phyloP scores from a whole-genome alignment of 2,888 invertebrate species.

The Drosophila rubida region DNA sequence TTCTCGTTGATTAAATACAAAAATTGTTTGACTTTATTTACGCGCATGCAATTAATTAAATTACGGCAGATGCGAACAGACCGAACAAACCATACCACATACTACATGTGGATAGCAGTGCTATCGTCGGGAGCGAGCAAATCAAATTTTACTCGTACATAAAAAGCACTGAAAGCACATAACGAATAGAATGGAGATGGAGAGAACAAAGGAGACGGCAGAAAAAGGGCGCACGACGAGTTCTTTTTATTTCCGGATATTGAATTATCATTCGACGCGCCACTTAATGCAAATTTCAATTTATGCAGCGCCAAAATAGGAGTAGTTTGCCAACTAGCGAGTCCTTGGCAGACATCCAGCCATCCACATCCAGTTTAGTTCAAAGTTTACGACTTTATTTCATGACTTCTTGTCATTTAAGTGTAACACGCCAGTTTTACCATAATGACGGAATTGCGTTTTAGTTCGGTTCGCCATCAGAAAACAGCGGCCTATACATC shows the following conservation, averaged over 20 bases:
- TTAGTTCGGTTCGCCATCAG: slow-evolving; percentile 32
- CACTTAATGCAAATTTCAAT: slow-evolving; percentile 71
- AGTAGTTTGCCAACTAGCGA: slow-evolving; percentile 20
- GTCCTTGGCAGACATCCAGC: slow-evolving; percentile 38
- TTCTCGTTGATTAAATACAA: slow-evolving; percentile 73
- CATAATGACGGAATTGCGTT: slow-evolving; percentile 75
- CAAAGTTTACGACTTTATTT: slow-evolving; percentile 72
- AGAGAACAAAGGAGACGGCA: slow-evolving; percentile 6
- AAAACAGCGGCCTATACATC: slow-evolving; percentile 47
- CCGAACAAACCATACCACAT: too few species aligned
- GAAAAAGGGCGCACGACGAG: not conserved
- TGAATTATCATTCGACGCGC: slow-evolving; percentile 67
- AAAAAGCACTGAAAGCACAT: slow-evolving; percentile 22
- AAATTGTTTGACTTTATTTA: slow-evolving; percentile 70
- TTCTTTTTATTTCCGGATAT: slow-evolving; percentile 58
- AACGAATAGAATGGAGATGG: slow-evolving; percentile 22
- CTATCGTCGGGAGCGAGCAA: not conserved
- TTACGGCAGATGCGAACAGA: slow-evolving; percentile 49
- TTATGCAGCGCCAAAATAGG: slow-evolving; percentile 49
- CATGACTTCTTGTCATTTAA: slow-evolving; percentile 75
- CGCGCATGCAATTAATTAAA: slow-evolving; percentile 72
- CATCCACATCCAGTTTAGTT: slow-evolving; percentile 27
- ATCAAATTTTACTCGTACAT: slow-evolving; percentile 20
- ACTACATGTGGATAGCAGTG: not conserved
- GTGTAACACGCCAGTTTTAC: slow-evolving; percentile 72